Conservation (phyloP, 2,888 invertebrate species). For the Leucoma salicis region DNA sequence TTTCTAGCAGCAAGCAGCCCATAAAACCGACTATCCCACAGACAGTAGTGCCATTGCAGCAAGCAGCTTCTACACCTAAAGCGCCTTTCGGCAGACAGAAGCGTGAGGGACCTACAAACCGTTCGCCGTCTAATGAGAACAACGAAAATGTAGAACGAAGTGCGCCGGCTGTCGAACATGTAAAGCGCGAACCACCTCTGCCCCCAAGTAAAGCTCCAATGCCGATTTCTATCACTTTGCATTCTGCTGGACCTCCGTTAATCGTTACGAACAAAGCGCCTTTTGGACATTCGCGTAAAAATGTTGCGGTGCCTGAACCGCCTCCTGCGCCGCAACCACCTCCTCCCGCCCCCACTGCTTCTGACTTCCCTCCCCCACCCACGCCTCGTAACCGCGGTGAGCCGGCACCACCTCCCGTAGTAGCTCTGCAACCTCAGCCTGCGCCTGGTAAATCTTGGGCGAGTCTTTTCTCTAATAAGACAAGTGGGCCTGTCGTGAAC, state of each 20-base stretch:
- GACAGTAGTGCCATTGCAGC: slow-evolving; percentile 70
- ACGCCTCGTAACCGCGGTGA: slow-evolving; percentile 70
- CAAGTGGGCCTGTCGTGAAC: slow-evolving; percentile 34
- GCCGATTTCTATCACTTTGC: slow-evolving; percentile 76
- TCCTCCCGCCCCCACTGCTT: slow-evolving; percentile 73
- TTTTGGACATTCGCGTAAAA: slow-evolving; percentile 70
- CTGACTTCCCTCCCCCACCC: slow-evolving; percentile 77
- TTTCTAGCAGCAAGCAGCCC: slow-evolving; percentile 67
- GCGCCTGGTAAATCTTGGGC: slow-evolving; percentile 85
- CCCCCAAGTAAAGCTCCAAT: slow-evolving; percentile 74
- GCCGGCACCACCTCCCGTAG: slow-evolving; percentile 51
- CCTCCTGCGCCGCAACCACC: slow-evolving; percentile 64
- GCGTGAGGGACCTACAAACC: slow-evolving; percentile 61
- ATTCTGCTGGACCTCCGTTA: slow-evolving; percentile 66
- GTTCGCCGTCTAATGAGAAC: slow-evolving; percentile 64
- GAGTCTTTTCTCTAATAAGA: slow-evolving; percentile 82
- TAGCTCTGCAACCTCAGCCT: slow-evolving; percentile 62
- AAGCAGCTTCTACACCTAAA: slow-evolving; percentile 68
- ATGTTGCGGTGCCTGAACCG: slow-evolving; percentile 52
- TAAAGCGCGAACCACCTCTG: slow-evolving; percentile 63
- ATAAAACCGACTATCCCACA: slow-evolving; percentile 70
- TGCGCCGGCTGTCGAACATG: slow-evolving; percentile 44
- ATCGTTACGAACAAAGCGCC: slow-evolving; percentile 77
- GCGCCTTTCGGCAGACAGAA: slow-evolving; percentile 75
- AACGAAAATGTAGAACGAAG: slow-evolving; percentile 49